Evolutionary conservation across 2,888 invertebrate species (phyloP).

Genomic region (Griposia aprilina): DNA sequence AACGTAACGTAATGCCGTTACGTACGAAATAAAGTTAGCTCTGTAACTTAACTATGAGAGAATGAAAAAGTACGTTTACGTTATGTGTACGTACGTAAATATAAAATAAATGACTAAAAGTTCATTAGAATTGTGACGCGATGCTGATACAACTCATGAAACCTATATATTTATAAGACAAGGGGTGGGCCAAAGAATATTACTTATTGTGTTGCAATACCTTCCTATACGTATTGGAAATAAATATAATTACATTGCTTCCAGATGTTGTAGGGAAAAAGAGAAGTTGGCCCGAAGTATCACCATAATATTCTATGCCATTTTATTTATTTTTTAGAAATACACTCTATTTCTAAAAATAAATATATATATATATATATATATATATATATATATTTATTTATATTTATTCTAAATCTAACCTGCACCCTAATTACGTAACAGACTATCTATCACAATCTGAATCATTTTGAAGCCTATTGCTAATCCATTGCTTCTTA

Average conservation of each 20-base stretch:
- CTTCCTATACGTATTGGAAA: background rate
- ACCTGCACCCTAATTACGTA: too few relatives aligned
- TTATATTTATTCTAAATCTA: too few relatives aligned
- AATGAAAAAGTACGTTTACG: conserved; percentile 3
- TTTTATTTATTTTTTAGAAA: too few relatives aligned
- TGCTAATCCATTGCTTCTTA: too few relatives aligned
- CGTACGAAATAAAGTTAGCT: conserved; percentile 26
- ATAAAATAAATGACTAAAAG: background rate
- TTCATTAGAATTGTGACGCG: conserved; percentile 1
- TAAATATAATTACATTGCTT: background rate
- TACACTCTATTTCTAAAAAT: too few relatives aligned
- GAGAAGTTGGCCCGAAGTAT: background rate
- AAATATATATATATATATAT: too few relatives aligned
- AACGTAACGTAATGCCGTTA: conserved; percentile 15
- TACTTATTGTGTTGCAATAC: conserved; percentile 6
- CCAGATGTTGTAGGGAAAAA: background rate
- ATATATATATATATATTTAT: too few relatives aligned
- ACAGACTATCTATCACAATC: too few relatives aligned
- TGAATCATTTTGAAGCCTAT: too few relatives aligned
- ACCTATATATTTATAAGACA: too few relatives aligned
- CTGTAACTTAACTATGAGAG: conserved; percentile 1
- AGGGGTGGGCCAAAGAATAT: background rate
- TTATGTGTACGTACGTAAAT: background rate
- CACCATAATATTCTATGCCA: too few relatives aligned
- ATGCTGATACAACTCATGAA: background rate